Percentiles rank a stretch among this genome's conserved stretches.
Conservation (phyloP, 1,140 invertebrate species). For the Steinernema khuongi region DNA sequence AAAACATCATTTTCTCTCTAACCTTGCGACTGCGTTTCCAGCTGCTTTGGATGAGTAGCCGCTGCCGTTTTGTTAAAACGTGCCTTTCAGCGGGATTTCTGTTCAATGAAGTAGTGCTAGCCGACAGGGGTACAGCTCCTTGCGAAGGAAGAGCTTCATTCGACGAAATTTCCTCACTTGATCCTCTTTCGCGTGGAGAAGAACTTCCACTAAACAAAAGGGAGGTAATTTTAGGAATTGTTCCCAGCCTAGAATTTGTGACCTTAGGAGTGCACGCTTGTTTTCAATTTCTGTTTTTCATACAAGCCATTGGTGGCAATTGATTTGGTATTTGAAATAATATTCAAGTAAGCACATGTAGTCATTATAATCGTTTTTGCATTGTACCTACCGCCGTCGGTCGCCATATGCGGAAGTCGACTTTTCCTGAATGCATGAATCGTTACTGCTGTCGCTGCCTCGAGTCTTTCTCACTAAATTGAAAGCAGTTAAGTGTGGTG, state of each 20-base stretch:
- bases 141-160: background rate
- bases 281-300: too few species aligned
- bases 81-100: background rate
- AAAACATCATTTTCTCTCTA: background rate
- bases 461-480: background rate
- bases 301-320: too few species aligned
- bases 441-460: background rate
- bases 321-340: too few species aligned
- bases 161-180: background rate
- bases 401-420: background rate
- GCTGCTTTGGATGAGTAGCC: background rate
- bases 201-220: slow-evolving; percentile 4
- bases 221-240: too few species aligned
- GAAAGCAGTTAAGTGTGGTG: background rate
- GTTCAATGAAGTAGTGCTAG: background rate
- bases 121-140: background rate
- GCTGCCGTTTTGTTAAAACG: background rate
- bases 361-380: background rate
- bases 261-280: too few species aligned
- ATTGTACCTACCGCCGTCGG: background rate
- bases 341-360: too few species aligned
- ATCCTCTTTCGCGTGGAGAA: background rate
- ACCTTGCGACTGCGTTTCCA: slow-evolving; percentile 1
- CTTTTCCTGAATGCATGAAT: background rate
- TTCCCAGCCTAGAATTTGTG: too few species aligned